A percentile compares a stretch with the other conserved stretches of the same genome.
Evolutionary conservation across 2,888 invertebrate species (phyloP).

Genomic region (Anagyrus pseudococci): DNA sequence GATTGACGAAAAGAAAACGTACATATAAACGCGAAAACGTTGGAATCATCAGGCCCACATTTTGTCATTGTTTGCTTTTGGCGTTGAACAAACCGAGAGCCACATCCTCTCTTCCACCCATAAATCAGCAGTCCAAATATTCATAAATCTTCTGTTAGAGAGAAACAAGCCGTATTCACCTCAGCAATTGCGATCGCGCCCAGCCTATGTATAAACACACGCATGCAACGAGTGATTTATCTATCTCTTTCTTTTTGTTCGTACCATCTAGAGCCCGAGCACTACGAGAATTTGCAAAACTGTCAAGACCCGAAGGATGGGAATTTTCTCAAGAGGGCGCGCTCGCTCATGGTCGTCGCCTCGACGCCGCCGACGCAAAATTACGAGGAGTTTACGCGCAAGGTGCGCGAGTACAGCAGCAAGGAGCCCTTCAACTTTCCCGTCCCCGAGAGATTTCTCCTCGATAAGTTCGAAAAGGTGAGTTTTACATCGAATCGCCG

Average conservation of each 20-base stretch:
- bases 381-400: constrained; percentile 78
- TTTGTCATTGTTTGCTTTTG: too few species aligned
- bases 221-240: constrained; percentile 2
- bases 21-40: too few species aligned
- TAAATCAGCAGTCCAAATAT: too few species aligned
- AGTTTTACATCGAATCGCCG: background rate
- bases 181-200: too few species aligned
- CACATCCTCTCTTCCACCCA: too few species aligned
- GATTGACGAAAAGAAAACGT: too few species aligned
- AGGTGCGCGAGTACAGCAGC: constrained; percentile 80
- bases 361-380: constrained; percentile 81
- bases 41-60: too few species aligned
- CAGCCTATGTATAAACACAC: too few species aligned
- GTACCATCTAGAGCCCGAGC: constrained; percentile 67
- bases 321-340: constrained; percentile 74
- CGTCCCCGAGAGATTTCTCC: constrained; percentile 70
- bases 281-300: constrained; percentile 66
- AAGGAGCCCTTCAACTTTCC: constrained; percentile 82
- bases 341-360: constrained; percentile 87
- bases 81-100: too few species aligned
- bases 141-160: too few species aligned
- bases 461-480: constrained; percentile 59
- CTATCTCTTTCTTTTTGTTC: constrained; percentile 21
- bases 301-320: constrained; percentile 70
- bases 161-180: too few species aligned